phyloP scores from a whole-genome alignment of 2,888 invertebrate species.

The Nysson spinosus region DNA sequence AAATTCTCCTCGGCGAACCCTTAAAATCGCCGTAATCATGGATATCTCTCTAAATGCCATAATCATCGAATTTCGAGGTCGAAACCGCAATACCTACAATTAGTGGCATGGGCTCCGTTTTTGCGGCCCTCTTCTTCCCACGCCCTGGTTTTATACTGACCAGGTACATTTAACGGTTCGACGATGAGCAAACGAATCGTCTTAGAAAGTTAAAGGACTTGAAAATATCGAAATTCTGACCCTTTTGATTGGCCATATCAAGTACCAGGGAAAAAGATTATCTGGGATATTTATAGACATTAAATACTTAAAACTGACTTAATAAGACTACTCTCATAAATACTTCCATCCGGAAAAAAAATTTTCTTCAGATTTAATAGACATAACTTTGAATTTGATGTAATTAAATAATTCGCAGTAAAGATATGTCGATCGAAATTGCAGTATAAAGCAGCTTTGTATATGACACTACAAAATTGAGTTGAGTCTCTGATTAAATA shows the following conservation, averaged over 20 bases:
- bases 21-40: constrained; percentile 59
- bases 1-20: constrained; percentile 6
- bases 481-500: too few relatives aligned
- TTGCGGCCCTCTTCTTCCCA: constrained; percentile 51
- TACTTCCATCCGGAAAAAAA: too few relatives aligned
- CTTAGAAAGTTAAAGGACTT: constrained; percentile 34
- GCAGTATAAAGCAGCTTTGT: too few relatives aligned
- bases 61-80: constrained; percentile 65
- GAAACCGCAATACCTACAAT: constrained; percentile 67
- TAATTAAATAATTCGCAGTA: too few relatives aligned
- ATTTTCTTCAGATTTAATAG: too few relatives aligned
- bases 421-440: too few relatives aligned
- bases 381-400: too few relatives aligned
- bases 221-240: constrained; percentile 1
- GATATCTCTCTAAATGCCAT: constrained; percentile 65
- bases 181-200: constrained; percentile 13
- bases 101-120: constrained; percentile 57
- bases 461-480: too few relatives aligned
- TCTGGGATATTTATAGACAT: too few relatives aligned
- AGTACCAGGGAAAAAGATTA: background rate
- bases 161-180: constrained; percentile 19
- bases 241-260: constrained; percentile 10
- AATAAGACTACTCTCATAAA: too few relatives aligned
- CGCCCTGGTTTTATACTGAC: constrained; percentile 46
- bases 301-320: too few relatives aligned